These are phyloP conservation scores for Pecten maximus DNA, from an alignment of 2,888 invertebrate genomes.

Conservation along the genomic window DNA sequence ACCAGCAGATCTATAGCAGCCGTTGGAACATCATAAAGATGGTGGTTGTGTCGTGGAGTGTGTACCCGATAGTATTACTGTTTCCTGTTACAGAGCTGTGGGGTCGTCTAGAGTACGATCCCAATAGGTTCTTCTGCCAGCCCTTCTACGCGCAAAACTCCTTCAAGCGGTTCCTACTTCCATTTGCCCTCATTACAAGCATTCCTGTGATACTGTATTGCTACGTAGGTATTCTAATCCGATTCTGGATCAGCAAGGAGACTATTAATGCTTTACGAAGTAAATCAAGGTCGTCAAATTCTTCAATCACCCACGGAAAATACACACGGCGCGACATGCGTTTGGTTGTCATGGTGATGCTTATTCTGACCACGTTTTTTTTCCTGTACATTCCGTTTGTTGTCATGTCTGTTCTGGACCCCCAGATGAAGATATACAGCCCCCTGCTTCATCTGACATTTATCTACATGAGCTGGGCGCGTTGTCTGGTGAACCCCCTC, in stretches of 20 bases:
- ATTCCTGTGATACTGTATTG: conserved; percentile 58
- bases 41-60: conserved; percentile 57
- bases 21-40: conserved; percentile 44
- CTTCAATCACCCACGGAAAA: neutral
- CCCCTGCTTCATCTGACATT: conserved; percentile 39
- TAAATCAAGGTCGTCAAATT: neutral
- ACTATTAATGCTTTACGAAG: conserved; percentile 15
- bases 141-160: conserved; percentile 57
- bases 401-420: conserved; percentile 44
- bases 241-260: conserved; percentile 13
- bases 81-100: conserved; percentile 58
- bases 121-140: conserved; percentile 60
- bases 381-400: conserved; percentile 50
- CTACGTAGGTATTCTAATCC: conserved; percentile 55
- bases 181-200: conserved; percentile 54
- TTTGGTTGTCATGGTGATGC: conserved; percentile 48
- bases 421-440: conserved; percentile 41
- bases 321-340: conserved; percentile 40
- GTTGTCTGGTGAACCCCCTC: conserved; percentile 47
- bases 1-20: conserved; percentile 53
- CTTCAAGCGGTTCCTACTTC: conserved; percentile 53
- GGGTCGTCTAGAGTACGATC: conserved; percentile 59
- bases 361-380: conserved; percentile 48
- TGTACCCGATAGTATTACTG: conserved; percentile 60
- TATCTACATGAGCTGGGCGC: conserved; percentile 51